Base-by-base conservation (phyloP, 2,113 vertebrate genomes). In the Gambusia holbrooki region DNA sequence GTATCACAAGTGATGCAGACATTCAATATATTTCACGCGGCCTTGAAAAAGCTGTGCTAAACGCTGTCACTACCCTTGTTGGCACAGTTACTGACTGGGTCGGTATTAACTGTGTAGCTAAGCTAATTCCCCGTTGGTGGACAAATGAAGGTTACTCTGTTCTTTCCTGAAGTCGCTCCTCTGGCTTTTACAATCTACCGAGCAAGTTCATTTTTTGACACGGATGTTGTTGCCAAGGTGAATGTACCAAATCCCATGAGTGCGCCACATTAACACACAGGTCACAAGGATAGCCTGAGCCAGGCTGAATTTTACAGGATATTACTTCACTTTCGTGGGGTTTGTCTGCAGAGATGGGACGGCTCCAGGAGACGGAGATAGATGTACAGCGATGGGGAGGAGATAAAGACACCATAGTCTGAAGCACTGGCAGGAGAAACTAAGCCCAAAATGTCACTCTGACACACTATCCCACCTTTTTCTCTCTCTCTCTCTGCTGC, bases 401-500 rank as follows among this genome's bases (percentile, higher is more conserved):
- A 76, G 62, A 74, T 81, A 71, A 40, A 87, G 68, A 71, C 75
- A 29, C 70, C 51, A 48, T 35, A 71, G 69, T 48, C 30, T 30
- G 64, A 65, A 54, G 37, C 11, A 63, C 66, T 7, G 27, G 79
- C 86, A 76, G 72, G 80, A 85, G 73, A 85, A 78, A 37, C 60
- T 85, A 88, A 84, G 87, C 87, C 81, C 80, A 88, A 87, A 89
- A 70, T 90, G 87, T 90, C 88, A 84, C 28, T n/a, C n/a, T 84
- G 76, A 86, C 60, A 65, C 62, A 81, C 25, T 33, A 64, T 40
- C 75, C 66, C 48, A 74, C 73, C 79, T 51, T 66, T 51, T 68
- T 33, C 1, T 33, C 33, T 35, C 33, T 69, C 64, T 67, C 29
- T 7, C 54, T 0, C 9, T 40, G 76, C 54, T 73, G 58, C 70